Evolutionary conservation across 2,113 vertebrate species (phyloP).

Genomic region (Epinephelus lanceolatus): DNA sequence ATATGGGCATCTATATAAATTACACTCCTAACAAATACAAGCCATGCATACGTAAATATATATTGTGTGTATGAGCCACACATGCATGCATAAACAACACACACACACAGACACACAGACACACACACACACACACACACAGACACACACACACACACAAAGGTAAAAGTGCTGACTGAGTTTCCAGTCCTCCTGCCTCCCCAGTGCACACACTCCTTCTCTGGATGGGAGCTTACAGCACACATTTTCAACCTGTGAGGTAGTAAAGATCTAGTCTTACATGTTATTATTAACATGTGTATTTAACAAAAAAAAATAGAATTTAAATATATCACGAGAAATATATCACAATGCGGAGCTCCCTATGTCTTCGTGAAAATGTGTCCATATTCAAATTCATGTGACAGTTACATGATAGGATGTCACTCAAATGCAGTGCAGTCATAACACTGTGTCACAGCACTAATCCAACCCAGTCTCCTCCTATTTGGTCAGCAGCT

Average conservation of each 20-base stretch:
- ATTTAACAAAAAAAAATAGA: not conserved
- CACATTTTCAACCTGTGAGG: not conserved
- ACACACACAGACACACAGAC: not conserved
- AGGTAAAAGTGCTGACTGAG: slow-evolving; percentile 34
- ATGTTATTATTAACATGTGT: not conserved
- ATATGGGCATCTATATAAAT: slow-evolving; percentile 27
- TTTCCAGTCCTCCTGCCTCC: not conserved
- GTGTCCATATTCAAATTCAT: not conserved
- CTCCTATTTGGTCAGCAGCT: too few relatives aligned
- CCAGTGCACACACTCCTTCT: not conserved
- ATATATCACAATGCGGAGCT: not conserved
- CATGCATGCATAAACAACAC: slow-evolving; percentile 34
- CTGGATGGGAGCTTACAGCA: not conserved
- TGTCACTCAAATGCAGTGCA: not conserved
- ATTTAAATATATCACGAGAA: not conserved
- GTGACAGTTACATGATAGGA: not conserved
- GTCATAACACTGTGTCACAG: not conserved
- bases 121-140: not conserved
- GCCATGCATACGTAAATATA: slow-evolving; percentile 26
- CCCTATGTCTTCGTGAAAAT: not conserved
- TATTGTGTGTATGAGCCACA: slow-evolving; percentile 14
- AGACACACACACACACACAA: not conserved
- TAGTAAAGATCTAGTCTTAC: not conserved
- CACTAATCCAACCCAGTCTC: too few relatives aligned
- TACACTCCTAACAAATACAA: slow-evolving; percentile 8